These are phyloP conservation scores for Nothoprocta perdicaria DNA, from an alignment of 2,113 vertebrate genomes.

Conservation along the genomic window DNA sequence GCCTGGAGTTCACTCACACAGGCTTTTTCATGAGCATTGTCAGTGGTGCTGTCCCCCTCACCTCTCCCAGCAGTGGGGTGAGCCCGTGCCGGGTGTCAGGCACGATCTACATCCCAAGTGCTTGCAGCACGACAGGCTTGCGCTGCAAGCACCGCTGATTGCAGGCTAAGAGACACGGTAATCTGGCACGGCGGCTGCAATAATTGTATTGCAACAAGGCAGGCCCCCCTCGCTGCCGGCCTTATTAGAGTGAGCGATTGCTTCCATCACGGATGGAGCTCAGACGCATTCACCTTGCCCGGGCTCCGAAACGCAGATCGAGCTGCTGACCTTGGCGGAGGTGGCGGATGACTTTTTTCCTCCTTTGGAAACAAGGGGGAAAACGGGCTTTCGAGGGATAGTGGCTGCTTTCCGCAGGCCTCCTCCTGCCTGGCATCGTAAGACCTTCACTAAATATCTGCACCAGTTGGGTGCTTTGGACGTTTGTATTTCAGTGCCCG, in stretches of 20 bases:
- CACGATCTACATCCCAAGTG: slow-evolving; percentile 34
- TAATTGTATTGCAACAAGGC: slow-evolving; percentile 75
- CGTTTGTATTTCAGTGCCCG: neutral
- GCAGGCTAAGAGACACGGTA: slow-evolving; percentile 63
- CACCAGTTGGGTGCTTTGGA: neutral
- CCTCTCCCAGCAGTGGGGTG: accelerated
- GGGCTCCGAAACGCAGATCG: slow-evolving; percentile 65
- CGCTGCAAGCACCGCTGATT: slow-evolving; percentile 65
- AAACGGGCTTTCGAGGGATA: slow-evolving; percentile 23
- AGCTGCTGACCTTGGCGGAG: slow-evolving; percentile 65
- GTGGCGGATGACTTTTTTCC: slow-evolving; percentile 54
- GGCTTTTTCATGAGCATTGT: neutral
- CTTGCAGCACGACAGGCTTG: slow-evolving; percentile 17
- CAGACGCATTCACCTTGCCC: slow-evolving; percentile 56
- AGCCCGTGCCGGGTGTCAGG: neutral
- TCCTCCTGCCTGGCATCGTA: neutral
- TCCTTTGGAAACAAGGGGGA: slow-evolving; percentile 58
- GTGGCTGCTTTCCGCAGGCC: neutral
- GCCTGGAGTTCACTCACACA: neutral
- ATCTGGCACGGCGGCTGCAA: slow-evolving; percentile 66
- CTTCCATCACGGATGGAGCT: slow-evolving; percentile 67
- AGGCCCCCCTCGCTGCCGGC: slow-evolving; percentile 69
- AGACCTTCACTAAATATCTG: slow-evolving; percentile 58
- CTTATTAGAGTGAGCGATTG: slow-evolving; percentile 74
- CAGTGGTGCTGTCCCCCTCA: neutral